Conservation (phyloP, 1,140 invertebrate genomes). For the Aphis craccivora region DNA sequence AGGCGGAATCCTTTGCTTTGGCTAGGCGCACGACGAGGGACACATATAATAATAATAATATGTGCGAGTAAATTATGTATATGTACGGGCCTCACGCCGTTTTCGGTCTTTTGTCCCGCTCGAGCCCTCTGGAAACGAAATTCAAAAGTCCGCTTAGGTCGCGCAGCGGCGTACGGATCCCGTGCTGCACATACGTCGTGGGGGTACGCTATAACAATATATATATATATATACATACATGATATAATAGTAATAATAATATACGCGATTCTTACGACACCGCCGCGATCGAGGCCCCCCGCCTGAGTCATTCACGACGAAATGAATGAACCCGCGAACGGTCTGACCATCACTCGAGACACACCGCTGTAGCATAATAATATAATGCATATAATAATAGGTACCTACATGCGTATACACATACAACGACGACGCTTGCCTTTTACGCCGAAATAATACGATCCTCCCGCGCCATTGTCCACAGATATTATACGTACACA, state of each 20-base stretch:
- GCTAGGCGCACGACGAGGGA: neutral
- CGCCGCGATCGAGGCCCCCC: neutral
- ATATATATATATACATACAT: neutral
- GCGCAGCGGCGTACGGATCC: neutral
- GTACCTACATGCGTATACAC: too few relatives aligned
- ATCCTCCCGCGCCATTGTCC: neutral
- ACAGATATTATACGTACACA: too few relatives aligned
- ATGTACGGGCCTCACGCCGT: conserved; percentile 13
- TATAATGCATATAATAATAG: too few relatives aligned
- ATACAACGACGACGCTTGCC: neutral
- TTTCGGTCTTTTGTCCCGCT: conserved; percentile 27
- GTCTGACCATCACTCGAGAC: conserved; percentile 19
- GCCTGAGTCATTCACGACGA: neutral
- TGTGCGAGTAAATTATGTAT: conserved; percentile 30
- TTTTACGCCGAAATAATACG: neutral
- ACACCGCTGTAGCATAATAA: neutral
- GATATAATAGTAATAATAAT: neutral
- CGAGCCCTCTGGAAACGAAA: neutral
- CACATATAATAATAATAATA: neutral
- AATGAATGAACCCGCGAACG: conserved; percentile 48
- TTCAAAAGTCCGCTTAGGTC: conserved; percentile 27
- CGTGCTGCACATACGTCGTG: neutral
- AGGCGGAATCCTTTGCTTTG: neutral
- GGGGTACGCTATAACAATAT: neutral
- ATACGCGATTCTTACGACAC: neutral